Base-by-base conservation (phyloP, 2,888 invertebrate species). In the Lagria hirta region DNA sequence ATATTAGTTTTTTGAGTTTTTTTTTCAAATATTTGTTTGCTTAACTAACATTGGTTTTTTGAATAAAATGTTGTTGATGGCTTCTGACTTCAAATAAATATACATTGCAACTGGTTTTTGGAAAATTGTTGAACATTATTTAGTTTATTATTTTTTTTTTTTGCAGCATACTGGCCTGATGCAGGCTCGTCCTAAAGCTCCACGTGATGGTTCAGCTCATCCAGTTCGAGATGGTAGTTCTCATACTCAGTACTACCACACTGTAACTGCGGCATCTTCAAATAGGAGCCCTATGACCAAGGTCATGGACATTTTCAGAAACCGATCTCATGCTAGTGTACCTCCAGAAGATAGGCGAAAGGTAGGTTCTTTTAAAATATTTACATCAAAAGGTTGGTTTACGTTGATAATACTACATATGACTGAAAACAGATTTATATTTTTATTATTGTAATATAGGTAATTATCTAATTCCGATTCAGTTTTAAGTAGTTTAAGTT, bases 301-400 rank as follows among this genome's bases (percentile, higher is more conserved):
- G 76, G 90, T 93, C 32, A 91, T 91, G 83, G 92, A 93, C 70
- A 85, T 92, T 66, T 92, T 93, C 72, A 80, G 92, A 44, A 82
- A 84, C 70, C 77, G 86, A 55, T 83, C 85, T 45, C 84, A 85
- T 69, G 82, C 81, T 58, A 81, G 83, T 37, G 79, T 81, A 30
- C 79, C 81, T 23, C 78, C 83, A 16, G 84, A 84, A 48, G 84
- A 85, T 57, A 72, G 82, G 49, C 82, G 82, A 76, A 83, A 82
- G 75, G 84, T 84, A 67, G 22, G 40, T 2, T 6, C 20, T 18
- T 18, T 18, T 18, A 18, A n/a, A 18, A 18, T 18, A 18, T 6
- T 6, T 6, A 18, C 20, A 18, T 6, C 20, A 18, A n/a, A 6
- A 18, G 20, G 20, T 6, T 18, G 8, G 6, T 45, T 43, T 28